phyloP scores from a whole-genome alignment of 2,888 invertebrate genomes.

The Calameuta filiformis region DNA sequence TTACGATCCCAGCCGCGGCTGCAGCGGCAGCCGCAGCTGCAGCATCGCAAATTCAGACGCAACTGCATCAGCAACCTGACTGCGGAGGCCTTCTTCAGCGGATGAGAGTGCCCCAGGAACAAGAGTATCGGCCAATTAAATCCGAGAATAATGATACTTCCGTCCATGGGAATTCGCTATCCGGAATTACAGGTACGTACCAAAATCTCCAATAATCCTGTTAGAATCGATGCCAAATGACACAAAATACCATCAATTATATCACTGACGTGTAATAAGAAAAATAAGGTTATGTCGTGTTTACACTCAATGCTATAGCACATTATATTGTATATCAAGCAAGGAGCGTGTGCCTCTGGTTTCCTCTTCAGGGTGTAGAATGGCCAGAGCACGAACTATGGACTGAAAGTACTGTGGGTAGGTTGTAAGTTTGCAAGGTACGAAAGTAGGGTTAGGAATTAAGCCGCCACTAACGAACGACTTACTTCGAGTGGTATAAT shows the following conservation, averaged over 20 bases:
- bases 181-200: constrained; percentile 3
- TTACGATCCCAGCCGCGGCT: constrained; percentile 55
- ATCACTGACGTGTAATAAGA: background rate
- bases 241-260: background rate
- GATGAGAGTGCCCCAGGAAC: constrained; percentile 54
- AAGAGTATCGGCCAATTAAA: constrained; percentile 49
- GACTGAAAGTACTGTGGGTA: constrained; percentile 8
- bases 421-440: constrained; percentile 2
- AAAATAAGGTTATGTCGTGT: too few relatives aligned
- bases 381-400: background rate
- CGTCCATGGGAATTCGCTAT: constrained; percentile 11
- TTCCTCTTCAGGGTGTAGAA: background rate
- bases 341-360: background rate
- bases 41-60: constrained; percentile 56
- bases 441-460: constrained; percentile 8
- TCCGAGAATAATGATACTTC: constrained; percentile 47
- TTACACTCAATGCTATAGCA: background rate
- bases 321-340: background rate
- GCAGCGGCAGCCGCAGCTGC: constrained; percentile 65
- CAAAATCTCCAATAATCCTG: background rate
- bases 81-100: constrained; percentile 51
- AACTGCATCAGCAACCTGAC: constrained; percentile 55
- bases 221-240: background rate
- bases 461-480: constrained; percentile 52
- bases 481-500: constrained; percentile 50